Conservation (phyloP, 1,140 invertebrate species). For the Manduca sexta region DNA sequence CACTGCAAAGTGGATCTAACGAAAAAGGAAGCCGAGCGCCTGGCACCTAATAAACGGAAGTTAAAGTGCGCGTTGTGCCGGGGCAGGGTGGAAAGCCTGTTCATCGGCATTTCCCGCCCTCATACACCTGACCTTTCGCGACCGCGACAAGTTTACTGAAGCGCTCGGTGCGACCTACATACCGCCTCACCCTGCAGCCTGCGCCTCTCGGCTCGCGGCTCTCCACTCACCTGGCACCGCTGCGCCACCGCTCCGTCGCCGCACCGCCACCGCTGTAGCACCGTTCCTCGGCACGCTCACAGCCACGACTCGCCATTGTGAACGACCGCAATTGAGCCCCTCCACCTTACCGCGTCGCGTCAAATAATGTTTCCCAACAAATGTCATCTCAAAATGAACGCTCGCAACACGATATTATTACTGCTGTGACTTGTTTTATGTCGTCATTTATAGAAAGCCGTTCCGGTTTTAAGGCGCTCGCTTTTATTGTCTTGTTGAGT, state of each 20-base stretch:
- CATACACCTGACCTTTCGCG: constrained; percentile 64
- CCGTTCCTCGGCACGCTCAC: not conserved
- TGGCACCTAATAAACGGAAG: constrained; percentile 53
- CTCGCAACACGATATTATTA: constrained; percentile 34
- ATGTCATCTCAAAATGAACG: constrained; percentile 36
- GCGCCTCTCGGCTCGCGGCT: constrained; percentile 15
- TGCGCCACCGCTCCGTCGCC: constrained; percentile 1
- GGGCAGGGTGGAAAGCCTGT: constrained; percentile 30
- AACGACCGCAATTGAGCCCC: constrained; percentile 44
- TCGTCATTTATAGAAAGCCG: constrained; percentile 26
- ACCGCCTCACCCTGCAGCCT: constrained; percentile 13
- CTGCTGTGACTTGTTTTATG: constrained; percentile 40
- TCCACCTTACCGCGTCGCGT: constrained; percentile 31
- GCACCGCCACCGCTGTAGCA: constrained; percentile 1
- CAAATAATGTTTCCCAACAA: constrained; percentile 44
- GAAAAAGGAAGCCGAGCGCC: constrained; percentile 31
- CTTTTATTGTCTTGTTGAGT: constrained; percentile 25
- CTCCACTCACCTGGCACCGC: constrained; percentile 3
- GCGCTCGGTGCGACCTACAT: constrained; percentile 63
- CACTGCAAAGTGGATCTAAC: constrained; percentile 13
- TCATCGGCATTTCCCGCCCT: constrained; percentile 61
- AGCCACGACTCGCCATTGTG: constrained; percentile 37
- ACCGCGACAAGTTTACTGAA: constrained; percentile 60
- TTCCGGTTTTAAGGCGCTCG: constrained; percentile 23
- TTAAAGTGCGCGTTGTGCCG: constrained; percentile 30